Conservation (phyloP, 2,888 invertebrate genomes). For the Tridacna crocea region DNA sequence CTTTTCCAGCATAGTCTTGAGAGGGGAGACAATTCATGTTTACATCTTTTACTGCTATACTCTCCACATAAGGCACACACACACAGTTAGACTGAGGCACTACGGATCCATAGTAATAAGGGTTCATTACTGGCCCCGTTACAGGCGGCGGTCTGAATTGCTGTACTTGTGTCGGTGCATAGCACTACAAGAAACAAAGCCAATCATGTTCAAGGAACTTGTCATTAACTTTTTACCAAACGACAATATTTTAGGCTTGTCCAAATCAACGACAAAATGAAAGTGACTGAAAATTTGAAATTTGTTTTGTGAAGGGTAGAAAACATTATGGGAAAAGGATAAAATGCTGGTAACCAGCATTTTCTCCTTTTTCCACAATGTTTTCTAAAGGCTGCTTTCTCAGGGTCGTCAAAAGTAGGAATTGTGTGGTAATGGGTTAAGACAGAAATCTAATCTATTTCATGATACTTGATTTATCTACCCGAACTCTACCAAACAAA, state of each 20-base stretch:
- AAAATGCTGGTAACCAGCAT: neutral
- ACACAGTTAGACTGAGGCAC: constrained; percentile 53
- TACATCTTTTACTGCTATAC: constrained; percentile 70
- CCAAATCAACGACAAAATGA: no score
- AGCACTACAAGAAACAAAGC: neutral
- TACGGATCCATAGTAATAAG: constrained; percentile 18
- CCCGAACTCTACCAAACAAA: no score
- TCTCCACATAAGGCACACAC: constrained; percentile 72
- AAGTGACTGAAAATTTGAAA: no score
- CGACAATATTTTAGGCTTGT: no score
- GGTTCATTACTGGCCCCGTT: constrained; percentile 3
- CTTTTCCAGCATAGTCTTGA: constrained; percentile 76
- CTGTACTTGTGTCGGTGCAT: constrained; percentile 10
- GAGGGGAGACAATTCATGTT: constrained; percentile 76
- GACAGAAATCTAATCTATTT: no score
- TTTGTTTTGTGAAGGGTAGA: neutral
- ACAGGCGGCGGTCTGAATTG: constrained; percentile 8
- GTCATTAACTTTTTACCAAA: neutral
- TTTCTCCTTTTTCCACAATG: neutral
- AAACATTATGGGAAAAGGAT: constrained; percentile 5
- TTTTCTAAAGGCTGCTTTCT: neutral
- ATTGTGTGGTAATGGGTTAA: no score
- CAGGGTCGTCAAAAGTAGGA: no score
- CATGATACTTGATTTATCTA: no score
- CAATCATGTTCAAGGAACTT: neutral